Percentiles rank a stretch among this genome's conserved stretches.
These are phyloP conservation scores for Azemiops feae DNA, from an alignment of 2,113 vertebrate species.

Conservation along the genomic window DNA sequence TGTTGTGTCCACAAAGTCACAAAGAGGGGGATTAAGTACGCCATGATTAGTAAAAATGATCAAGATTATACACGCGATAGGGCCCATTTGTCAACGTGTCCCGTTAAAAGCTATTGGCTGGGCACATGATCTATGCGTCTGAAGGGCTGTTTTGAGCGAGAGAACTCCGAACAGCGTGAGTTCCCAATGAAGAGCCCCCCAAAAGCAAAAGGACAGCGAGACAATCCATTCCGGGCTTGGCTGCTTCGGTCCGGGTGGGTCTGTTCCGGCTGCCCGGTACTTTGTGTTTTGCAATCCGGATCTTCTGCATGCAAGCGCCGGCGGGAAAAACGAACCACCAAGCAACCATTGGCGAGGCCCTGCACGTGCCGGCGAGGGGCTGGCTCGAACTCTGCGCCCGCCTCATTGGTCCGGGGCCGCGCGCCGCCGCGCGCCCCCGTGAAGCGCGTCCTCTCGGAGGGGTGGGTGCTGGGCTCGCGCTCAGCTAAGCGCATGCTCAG, in stretches of 20 bases:
- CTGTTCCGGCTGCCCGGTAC: neutral
- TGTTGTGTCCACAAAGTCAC: neutral
- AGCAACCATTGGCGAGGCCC: conserved; percentile 6
- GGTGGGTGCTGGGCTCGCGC: neutral
- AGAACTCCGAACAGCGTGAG: neutral
- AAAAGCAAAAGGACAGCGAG: neutral
- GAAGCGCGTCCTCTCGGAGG: neutral
- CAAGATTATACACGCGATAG: neutral
- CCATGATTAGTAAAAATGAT: neutral
- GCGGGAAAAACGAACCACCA: neutral
- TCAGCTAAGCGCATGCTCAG: conserved; percentile 29
- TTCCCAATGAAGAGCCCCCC: neutral
- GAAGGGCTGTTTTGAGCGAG: neutral
- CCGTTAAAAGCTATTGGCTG: neutral
- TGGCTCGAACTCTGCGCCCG: neutral
- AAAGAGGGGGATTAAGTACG: neutral
- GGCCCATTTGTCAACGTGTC: neutral
- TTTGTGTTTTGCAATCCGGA: neutral
- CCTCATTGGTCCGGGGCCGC: neutral
- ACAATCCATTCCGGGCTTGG: neutral
- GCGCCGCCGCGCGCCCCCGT: neutral
- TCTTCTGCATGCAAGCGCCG: neutral
- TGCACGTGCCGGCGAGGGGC: conserved; percentile 13
- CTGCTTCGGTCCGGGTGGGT: neutral
- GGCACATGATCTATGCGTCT: neutral